phyloP scores from a whole-genome alignment of 2,113 vertebrate genomes.

The Oxyura jamaicensis region DNA sequence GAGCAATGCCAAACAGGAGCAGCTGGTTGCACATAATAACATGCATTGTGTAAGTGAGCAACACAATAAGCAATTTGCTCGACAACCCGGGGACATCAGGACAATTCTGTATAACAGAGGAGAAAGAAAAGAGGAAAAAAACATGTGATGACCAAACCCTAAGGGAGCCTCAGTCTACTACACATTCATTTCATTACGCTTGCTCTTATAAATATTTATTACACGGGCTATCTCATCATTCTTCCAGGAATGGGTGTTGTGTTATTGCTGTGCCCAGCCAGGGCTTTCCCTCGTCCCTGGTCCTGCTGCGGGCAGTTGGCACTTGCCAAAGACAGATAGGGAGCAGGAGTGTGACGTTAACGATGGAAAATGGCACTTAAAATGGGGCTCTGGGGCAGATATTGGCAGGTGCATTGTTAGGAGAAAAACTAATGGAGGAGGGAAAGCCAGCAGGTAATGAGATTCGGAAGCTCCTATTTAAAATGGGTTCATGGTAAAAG shows the following conservation, averaged over 20 bases:
- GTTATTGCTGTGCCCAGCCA: slow-evolving; percentile 34
- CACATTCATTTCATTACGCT: slow-evolving; percentile 68
- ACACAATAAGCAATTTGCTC: slow-evolving; percentile 73
- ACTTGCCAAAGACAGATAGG: slow-evolving; percentile 34
- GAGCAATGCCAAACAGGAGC: slow-evolving; percentile 63
- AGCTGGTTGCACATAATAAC: slow-evolving; percentile 73
- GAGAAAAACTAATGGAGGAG: slow-evolving; percentile 24
- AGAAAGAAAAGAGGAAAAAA: slow-evolving; percentile 55
- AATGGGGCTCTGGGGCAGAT: slow-evolving; percentile 52
- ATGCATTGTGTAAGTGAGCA: slow-evolving; percentile 69
- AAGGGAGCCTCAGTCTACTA: slow-evolving; percentile 50
- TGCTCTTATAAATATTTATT: slow-evolving; percentile 75
- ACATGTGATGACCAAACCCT: slow-evolving; percentile 59
- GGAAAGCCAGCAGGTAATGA: slow-evolving; percentile 25
- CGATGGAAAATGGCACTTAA: slow-evolving; percentile 52
- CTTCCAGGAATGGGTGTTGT: slow-evolving; percentile 53
- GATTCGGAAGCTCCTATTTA: slow-evolving; percentile 20
- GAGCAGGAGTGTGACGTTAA: slow-evolving; percentile 42
- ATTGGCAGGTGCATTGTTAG: slow-evolving; percentile 57
- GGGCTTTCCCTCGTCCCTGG: slow-evolving; percentile 29
- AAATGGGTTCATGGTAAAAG: neutral
- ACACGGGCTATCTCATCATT: slow-evolving; percentile 49
- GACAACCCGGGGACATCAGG: slow-evolving; percentile 67
- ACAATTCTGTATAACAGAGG: slow-evolving; percentile 50
- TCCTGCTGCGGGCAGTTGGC: slow-evolving; percentile 24